Evolutionary conservation across 1,140 invertebrate species (phyloP).

Genomic region (Cherax quadricarinatus): DNA sequence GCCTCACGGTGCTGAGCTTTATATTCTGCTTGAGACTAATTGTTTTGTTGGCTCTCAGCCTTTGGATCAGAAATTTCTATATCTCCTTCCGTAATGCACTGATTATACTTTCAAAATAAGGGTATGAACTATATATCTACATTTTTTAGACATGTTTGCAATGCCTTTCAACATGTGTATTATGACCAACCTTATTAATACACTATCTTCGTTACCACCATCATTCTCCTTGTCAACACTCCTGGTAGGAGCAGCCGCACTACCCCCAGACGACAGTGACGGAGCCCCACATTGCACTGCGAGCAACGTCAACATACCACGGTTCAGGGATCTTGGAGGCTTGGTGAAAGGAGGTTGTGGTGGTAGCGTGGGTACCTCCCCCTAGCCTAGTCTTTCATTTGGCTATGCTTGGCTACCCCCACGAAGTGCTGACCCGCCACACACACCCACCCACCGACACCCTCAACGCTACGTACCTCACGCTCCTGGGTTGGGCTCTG

Average conservation of each 20-base stretch:
- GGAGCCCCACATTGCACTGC: not conserved
- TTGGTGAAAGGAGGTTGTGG: slow-evolving; percentile 18
- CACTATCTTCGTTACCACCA: not conserved
- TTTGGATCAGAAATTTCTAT: no score
- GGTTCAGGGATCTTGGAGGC: slow-evolving; percentile 27
- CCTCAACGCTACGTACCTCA: not conserved
- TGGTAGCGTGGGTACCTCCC: not conserved
- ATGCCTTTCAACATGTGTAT: no score
- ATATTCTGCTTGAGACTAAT: no score
- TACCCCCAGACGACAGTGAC: not conserved
- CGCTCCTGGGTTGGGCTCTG: not conserved
- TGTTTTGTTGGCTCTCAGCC: no score
- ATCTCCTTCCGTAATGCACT: no score
- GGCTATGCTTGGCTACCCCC: slow-evolving; percentile 42
- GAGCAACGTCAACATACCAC: slow-evolving; percentile 21
- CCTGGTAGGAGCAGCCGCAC: no score
- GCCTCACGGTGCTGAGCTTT: no score
- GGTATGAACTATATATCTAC: no score
- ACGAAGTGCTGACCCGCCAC: slow-evolving; percentile 12
- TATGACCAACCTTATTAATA: no score
- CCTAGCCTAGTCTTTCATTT: slow-evolving; percentile 15
- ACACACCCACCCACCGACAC: not conserved
- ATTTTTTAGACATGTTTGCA: no score
- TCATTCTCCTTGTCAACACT: not conserved
- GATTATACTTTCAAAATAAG: no score